Conservation (phyloP, 2,888 invertebrate genomes). For the Rhynchonema sp. region DNA sequence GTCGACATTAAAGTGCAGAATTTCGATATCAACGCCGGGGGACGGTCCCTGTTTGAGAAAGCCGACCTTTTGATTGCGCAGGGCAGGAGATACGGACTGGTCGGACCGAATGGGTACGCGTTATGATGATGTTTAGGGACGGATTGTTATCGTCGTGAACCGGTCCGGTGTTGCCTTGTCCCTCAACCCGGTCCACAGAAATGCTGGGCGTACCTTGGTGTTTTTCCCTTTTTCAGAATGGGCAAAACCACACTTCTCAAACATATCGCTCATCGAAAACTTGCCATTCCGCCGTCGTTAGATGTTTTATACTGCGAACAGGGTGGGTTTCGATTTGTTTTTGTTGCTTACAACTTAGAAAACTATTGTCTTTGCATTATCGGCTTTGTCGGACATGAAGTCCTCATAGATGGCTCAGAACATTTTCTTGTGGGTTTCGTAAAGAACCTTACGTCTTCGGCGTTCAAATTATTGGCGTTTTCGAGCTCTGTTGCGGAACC, state of each 20-base stretch:
- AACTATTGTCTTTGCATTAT: too few species aligned
- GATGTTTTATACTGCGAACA: constrained; percentile 89
- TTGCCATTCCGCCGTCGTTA: constrained; percentile 84
- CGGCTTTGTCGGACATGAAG: too few species aligned
- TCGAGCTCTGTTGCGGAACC: too few species aligned
- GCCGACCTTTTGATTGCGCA: constrained; percentile 77
- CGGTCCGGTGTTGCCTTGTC: background rate
- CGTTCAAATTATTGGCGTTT: too few species aligned
- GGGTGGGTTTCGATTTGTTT: constrained; percentile 28
- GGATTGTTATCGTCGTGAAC: too few species aligned
- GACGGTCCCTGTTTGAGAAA: constrained; percentile 88
- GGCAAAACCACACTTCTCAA: constrained; percentile 90
- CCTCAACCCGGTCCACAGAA: background rate
- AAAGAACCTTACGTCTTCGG: too few species aligned
- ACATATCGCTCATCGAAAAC: constrained; percentile 70
- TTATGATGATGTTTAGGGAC: too few species aligned
- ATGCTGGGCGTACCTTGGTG: too few species aligned
- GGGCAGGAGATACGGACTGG: constrained; percentile 82
- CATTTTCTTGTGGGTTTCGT: too few species aligned
- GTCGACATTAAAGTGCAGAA: constrained; percentile 92
- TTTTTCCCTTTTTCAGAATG: constrained; percentile 42
- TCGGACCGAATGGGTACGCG: constrained; percentile 97
- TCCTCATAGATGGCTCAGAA: too few species aligned
- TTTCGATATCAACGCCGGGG: constrained; percentile 89
- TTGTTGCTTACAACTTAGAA: too few species aligned